Evolutionary conservation across 2,888 invertebrate genomes (phyloP), one percentile per base, ranked within the genome.

Genomic region (Sepiola atlantica): DNA sequence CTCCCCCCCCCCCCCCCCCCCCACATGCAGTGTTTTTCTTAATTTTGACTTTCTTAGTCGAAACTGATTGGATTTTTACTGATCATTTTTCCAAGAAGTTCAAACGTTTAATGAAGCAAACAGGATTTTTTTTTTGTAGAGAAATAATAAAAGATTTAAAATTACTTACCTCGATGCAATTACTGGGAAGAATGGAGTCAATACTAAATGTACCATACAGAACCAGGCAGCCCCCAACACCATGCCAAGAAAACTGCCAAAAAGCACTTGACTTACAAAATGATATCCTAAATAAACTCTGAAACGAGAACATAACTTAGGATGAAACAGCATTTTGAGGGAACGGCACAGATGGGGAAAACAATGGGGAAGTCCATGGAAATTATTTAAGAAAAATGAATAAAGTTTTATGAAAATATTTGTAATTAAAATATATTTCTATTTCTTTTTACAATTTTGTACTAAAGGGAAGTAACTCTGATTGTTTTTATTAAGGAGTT

Each of bases 241-340:
- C 94, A 98, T 97, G 94, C 99, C 99, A 95, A 98, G 97, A 57
- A 98, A 95, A 55, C 98, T 98, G 94, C 99, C 99, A 96, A 98
- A 98, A 35, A 98, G 96, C 94, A 99, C 99, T 98, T 99, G 99
- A 90, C 98, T 97, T 96, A 98, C 98, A 91, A 98, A 98, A 97
- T 99, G 99, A 97, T 99, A 99, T 96, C 98, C 98, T 95, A 99
- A 98, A 97, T 99, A 99, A 95, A 99, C 98, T 97, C 99, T 98
- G 97, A 98, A 98, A 96, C n/a, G n/a, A 98, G 97, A 94, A 93
- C 94, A 93, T n/a, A 77, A 77, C 77, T n/a, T 77, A 77, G n/a
- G 77, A n/a, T 77, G 10, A n/a, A n/a, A 61, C 61, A n/a, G n/a
- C n/a, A n/a, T 77, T 21, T 77, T 1, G 61, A 4, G 28, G 12